Evolutionary conservation across 2,888 invertebrate species (phyloP).

Genomic region (Brachypalpus laphriformis): DNA sequence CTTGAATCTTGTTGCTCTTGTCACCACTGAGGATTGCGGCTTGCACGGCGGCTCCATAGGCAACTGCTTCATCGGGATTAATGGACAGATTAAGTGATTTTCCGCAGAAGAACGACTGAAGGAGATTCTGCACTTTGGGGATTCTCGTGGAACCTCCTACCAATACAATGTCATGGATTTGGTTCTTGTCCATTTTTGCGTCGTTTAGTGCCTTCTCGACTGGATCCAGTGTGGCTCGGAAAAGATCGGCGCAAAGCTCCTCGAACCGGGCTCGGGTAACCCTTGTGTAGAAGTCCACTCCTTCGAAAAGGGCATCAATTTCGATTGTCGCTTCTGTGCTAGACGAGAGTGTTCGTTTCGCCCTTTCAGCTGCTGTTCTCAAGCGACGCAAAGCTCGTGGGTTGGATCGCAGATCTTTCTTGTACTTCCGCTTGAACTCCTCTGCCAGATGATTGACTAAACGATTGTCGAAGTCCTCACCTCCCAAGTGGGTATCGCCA

Average conservation of each 20-base stretch:
- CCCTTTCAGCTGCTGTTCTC: conserved; percentile 89
- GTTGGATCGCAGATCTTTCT: conserved; percentile 86
- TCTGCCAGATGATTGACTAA: conserved; percentile 93
- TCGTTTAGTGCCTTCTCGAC: conserved; percentile 90
- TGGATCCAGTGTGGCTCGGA: conserved; percentile 88
- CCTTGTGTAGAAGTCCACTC: conserved; percentile 87
- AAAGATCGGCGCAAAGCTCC: conserved; percentile 87
- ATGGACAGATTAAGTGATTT: conserved; percentile 88
- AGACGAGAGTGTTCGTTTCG: conserved; percentile 89
- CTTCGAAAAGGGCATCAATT: conserved; percentile 88
- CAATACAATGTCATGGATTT: conserved; percentile 89
- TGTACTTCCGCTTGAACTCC: conserved; percentile 91
- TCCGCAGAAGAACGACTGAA: conserved; percentile 89
- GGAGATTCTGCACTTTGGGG: conserved; percentile 88
- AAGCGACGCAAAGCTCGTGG: conserved; percentile 86
- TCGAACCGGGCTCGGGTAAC: conserved; percentile 89
- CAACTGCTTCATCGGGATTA: conserved; percentile 90
- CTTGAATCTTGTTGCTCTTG: conserved; percentile 88
- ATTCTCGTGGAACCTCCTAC: conserved; percentile 91
- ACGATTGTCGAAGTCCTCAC: conserved; percentile 94
- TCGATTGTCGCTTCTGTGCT: conserved; percentile 89
- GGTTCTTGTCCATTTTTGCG: conserved; percentile 89
- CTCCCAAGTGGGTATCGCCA: conserved; percentile 95
- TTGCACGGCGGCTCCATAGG: conserved; percentile 88
- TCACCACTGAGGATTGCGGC: conserved; percentile 87